Conservation (phyloP, 1,140 invertebrate genomes). For the Cylas formicarius region DNA sequence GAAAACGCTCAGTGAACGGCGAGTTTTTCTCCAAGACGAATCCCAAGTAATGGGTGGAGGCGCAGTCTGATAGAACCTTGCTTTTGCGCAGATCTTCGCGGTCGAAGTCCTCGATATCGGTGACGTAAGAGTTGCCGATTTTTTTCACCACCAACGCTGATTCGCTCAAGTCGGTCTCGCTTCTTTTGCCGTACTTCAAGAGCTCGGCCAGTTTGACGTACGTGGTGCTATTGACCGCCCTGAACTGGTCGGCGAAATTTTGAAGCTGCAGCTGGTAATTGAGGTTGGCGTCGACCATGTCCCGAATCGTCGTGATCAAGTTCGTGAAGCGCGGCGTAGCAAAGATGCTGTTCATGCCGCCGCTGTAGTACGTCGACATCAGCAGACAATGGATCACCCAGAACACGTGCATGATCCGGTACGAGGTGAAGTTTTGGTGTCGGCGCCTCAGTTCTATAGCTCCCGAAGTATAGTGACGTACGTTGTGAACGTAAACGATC, state of each 20-base stretch:
- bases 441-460: too few species aligned
- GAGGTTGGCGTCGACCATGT: slow-evolving; percentile 14
- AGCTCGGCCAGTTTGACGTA: not conserved
- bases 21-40: slow-evolving; percentile 13
- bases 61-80: slow-evolving; percentile 11
- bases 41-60: slow-evolving; percentile 7
- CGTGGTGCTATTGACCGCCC: not conserved
- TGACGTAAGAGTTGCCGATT: slow-evolving; percentile 10
- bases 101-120: slow-evolving; percentile 12
- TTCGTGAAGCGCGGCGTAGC: slow-evolving; percentile 3
- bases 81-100: slow-evolving; percentile 4
- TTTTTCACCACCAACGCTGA: not conserved
- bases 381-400: not conserved
- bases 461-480: not conserved
- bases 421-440: not conserved
- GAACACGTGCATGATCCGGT: not conserved
- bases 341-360: slow-evolving; percentile 13
- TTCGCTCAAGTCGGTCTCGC: not conserved
- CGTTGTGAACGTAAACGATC: not conserved
- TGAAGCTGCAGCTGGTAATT: not conserved
- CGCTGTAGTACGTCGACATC: slow-evolving; percentile 10
- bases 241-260: not conserved
- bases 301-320: slow-evolving; percentile 9
- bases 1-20: slow-evolving; percentile 10
- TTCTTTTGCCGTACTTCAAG: not conserved